Conservation (phyloP, 1,140 invertebrate species). For the Brachionus rubens region DNA sequence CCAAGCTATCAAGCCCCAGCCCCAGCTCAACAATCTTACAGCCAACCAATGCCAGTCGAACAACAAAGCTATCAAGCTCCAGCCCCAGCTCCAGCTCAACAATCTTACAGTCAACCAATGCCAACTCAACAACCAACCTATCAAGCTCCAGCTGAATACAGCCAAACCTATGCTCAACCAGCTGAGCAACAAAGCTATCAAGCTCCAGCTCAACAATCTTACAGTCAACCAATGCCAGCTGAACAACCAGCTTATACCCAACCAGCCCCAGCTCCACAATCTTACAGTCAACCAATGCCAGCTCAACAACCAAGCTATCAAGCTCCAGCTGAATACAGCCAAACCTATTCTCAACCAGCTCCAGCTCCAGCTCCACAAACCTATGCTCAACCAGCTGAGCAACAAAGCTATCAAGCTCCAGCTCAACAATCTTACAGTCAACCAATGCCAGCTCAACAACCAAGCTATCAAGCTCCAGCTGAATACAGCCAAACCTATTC, state of each 20-base stretch:
- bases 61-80: too few species aligned
- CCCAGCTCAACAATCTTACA: not conserved
- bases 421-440: not conserved
- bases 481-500: not conserved
- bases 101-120: not conserved
- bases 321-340: not conserved
- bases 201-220: not conserved
- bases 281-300: not conserved
- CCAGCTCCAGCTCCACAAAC: not conserved
- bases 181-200: not conserved
- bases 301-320: not conserved
- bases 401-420: too few species aligned
- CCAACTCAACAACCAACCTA: not conserved
- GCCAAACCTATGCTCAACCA: not conserved
- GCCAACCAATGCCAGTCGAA: too few species aligned
- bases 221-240: not conserved
- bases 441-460: not conserved
- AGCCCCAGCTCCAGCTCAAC: too few species aligned
- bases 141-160: not conserved
- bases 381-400: not conserved
- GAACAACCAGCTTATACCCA: not conserved
- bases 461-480: not conserved
- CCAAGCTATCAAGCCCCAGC: not conserved
- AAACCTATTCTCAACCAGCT: not conserved
- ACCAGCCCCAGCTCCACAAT: not conserved